A percentile compares a stretch with the other conserved stretches of the same genome.
phyloP scores from a whole-genome alignment of 2,888 invertebrate species.

The Alloplasta piceator region DNA sequence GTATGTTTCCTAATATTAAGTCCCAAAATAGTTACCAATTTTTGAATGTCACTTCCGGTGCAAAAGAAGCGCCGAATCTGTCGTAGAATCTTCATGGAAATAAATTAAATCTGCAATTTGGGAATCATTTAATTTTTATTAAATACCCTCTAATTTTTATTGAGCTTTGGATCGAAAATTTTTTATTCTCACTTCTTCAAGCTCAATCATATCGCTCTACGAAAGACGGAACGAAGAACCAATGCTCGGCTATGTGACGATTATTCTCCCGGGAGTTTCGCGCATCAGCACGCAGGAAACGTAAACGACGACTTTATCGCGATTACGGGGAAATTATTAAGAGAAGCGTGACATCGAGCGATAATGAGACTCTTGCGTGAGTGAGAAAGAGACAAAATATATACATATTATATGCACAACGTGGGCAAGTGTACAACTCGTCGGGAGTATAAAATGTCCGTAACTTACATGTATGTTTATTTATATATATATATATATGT shows the following conservation, averaged over 20 bases:
- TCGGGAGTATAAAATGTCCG: conserved; percentile 28
- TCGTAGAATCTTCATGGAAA: too few relatives aligned
- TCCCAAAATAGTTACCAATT: too few relatives aligned
- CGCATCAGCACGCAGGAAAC: conserved; percentile 61
- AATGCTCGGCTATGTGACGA: neutral
- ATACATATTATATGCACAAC: conserved; percentile 8
- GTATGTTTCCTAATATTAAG: too few relatives aligned
- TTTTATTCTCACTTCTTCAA: too few relatives aligned
- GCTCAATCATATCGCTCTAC: neutral
- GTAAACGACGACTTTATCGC: conserved; percentile 64
- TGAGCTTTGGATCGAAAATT: too few relatives aligned
- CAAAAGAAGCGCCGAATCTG: too few relatives aligned
- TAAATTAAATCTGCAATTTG: too few relatives aligned
- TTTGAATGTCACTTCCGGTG: too few relatives aligned
- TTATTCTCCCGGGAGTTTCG: conserved; percentile 50
- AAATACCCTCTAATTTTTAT: too few relatives aligned
- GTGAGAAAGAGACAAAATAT: conserved; percentile 28
- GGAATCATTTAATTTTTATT: too few relatives aligned
- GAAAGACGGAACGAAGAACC: neutral
- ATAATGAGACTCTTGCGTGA: conserved; percentile 37
- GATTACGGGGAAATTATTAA: conserved; percentile 68
- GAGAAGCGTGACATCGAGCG: conserved; percentile 57
- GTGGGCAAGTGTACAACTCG: conserved; percentile 3
- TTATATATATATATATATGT: too few relatives aligned
- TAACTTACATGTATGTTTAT: neutral